Base-by-base conservation (phyloP, 2,888 invertebrate species). In the Dicyrtoma fusca region DNA sequence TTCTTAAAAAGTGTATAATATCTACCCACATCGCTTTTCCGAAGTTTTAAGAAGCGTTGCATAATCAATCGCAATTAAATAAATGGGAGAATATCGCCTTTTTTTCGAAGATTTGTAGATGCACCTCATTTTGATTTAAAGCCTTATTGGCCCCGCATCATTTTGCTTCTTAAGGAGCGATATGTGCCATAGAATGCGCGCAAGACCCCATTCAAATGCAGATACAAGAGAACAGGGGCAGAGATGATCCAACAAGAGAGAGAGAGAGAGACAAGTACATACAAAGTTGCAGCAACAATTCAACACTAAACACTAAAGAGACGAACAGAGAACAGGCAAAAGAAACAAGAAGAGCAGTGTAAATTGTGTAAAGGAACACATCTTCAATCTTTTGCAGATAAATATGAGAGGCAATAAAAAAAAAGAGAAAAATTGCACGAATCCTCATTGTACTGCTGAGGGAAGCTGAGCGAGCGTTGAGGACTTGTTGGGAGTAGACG, bases 401-500 rank as follows among this genome's bases (percentile, higher is more conserved):
- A 34, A 44, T n/a, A 62, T 34, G 59, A 59, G 59, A 26, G 6
- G 57, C 57, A 57, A 13, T 14, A 57, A 49, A n/a, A 57, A 57
- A 25, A 21, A n/a, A 13, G 25, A 57, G 57, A 25, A 23, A 57
- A 57, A 57, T 25, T 21, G 57, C 57, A 57, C 57, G 57, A 57
- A 25, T 34, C 3, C 25, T 57, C 57, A 26, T 44, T 62, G 14
- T 62, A 59, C 23, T 14, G 42, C 34, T 3, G 44, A 62, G 5
- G 62, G 34, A 8, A 34, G 3, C 3, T 34, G 34, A 34, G 34
- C 4, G 34, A 34, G 34, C 34, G 34, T 34, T 34, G 8, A 34
- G 34, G 34, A 34, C 34, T n/a, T n/a, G n/a, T n/a, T n/a, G n/a
- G n/a, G n/a, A n/a, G 25, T 62, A 42, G 25, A 25, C 19, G n/a